phyloP scores from a whole-genome alignment of 1,140 invertebrate genomes.

The Medauroidea extradentata region DNA sequence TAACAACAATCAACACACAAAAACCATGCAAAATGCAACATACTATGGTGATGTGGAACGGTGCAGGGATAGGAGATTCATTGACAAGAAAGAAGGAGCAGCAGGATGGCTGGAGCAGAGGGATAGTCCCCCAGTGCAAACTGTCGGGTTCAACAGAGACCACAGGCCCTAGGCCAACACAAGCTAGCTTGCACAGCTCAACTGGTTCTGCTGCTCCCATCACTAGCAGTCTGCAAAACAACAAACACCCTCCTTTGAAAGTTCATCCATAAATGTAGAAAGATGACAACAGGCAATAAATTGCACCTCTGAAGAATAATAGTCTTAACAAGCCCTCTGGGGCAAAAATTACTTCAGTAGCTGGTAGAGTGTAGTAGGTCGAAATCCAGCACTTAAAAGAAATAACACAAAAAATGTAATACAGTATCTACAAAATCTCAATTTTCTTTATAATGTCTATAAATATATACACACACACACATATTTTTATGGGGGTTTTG shows the following conservation, averaged over 20 bases:
- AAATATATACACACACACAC: too few species aligned
- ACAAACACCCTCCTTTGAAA: too few species aligned
- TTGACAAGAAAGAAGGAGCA: constrained; percentile 38
- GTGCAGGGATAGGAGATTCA: constrained; percentile 45
- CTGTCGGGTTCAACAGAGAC: constrained; percentile 34
- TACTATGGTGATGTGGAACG: constrained; percentile 34
- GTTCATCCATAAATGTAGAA: not conserved
- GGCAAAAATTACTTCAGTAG: too few species aligned
- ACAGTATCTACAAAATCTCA: too few species aligned
- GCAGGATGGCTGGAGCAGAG: constrained; percentile 31
- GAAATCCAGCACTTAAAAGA: too few species aligned
- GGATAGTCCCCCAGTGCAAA: constrained; percentile 38
- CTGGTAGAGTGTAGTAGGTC: too few species aligned
- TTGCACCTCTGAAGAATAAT: not conserved
- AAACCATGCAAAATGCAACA: constrained; percentile 9
- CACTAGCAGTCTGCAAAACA: constrained; percentile 29
- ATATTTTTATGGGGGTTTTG: too few species aligned
- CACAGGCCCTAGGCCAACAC: constrained; percentile 44
- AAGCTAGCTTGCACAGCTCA: constrained; percentile 33
- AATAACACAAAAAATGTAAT: too few species aligned
- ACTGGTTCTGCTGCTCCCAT: constrained; percentile 26
- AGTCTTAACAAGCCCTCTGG: too few species aligned
- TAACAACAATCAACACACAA: too few species aligned
- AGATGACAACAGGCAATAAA: not conserved
- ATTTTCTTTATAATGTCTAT: too few species aligned